Evolutionary conservation across 2,888 invertebrate species (phyloP).

Genomic region (Ophion slaviceki): DNA sequence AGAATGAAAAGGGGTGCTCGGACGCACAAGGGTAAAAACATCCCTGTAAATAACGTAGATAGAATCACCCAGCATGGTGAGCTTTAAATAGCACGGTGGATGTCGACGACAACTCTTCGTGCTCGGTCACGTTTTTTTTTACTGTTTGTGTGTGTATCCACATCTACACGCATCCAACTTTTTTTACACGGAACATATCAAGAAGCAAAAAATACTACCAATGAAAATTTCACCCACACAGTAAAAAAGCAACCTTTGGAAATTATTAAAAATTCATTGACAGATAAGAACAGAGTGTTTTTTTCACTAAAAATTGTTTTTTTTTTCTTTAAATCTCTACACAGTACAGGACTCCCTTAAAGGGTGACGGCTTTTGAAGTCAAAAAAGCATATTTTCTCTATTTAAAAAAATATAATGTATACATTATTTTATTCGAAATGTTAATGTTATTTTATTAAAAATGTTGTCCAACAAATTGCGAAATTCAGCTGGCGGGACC

Average conservation of each 20-base stretch:
- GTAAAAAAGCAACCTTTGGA: not conserved
- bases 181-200: not conserved
- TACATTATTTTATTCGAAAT: no score
- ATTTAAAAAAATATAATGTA: no score
- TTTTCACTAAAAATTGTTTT: not conserved
- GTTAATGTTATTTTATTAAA: no score
- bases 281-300: not conserved
- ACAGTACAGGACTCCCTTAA: not conserved
- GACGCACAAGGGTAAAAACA: constrained; percentile 64
- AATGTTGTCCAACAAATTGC: no score
- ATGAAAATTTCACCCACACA: not conserved
- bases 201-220: not conserved
- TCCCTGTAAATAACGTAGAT: constrained; percentile 68
- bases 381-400: no score
- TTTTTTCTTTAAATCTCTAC: not conserved
- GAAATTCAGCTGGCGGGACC: no score
- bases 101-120: constrained; percentile 47
- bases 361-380: no score
- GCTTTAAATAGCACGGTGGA: constrained; percentile 39
- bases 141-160: not conserved
- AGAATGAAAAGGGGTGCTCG: constrained; percentile 37
- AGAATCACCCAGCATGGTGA: constrained; percentile 62
- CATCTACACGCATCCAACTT: not conserved
- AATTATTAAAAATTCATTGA: not conserved
- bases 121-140: constrained; percentile 27